These are phyloP conservation scores for Asteroscopus sphinx DNA, from an alignment of 2,888 invertebrate species.

Conservation along the genomic window DNA sequence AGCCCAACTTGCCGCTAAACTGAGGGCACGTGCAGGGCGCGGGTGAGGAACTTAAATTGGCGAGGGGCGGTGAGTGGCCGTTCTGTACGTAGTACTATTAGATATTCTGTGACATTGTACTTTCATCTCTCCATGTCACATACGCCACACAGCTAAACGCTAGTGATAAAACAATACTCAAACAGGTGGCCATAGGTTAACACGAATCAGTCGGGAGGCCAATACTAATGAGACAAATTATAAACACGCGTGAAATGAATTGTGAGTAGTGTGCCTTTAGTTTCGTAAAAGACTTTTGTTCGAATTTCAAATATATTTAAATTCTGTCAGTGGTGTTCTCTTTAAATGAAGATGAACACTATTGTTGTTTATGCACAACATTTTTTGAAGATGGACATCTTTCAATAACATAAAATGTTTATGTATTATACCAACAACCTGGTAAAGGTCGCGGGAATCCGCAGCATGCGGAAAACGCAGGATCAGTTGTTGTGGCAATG, in stretches of 20 bases:
- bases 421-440: no score
- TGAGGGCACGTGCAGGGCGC: no score
- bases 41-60: no score
- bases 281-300: constrained; percentile 38
- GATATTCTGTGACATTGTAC: no score
- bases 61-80: no score
- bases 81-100: no score
- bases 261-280: constrained; percentile 36
- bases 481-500: no score
- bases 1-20: no score
- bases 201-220: constrained; percentile 42
- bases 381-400: no score
- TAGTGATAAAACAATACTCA: constrained; percentile 49
- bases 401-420: no score
- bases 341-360: constrained; percentile 30
- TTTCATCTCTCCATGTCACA: constrained; percentile 21
- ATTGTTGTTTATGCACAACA: constrained; percentile 12
- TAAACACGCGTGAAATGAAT: constrained; percentile 47
- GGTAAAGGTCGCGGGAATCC: no score
- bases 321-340: constrained; percentile 5
- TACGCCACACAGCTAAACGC: constrained; percentile 27
- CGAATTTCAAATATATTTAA: constrained; percentile 47
- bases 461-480: no score
- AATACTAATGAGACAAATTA: constrained; percentile 61
- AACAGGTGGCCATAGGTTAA: constrained; percentile 52